A percentile compares a stretch with the other conserved stretches of the same genome.
Conservation (phyloP, 2,113 vertebrate species). For the Oxygymnocypris stewartii region DNA sequence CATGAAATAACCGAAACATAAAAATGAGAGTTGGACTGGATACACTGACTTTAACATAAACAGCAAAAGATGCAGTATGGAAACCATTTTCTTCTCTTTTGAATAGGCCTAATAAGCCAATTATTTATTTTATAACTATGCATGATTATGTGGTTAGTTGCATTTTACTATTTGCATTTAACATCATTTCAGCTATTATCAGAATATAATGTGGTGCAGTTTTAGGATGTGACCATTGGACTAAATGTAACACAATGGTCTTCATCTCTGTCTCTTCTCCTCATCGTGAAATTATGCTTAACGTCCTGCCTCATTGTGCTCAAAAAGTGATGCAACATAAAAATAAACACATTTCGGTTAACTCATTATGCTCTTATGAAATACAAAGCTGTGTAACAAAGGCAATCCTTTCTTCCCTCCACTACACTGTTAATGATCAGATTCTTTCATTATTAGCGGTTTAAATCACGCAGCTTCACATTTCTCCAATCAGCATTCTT, state of each 20-base stretch:
- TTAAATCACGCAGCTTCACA: not conserved
- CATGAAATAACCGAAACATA: too few species aligned
- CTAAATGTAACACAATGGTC: not conserved
- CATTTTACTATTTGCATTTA: too few species aligned
- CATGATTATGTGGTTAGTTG: too few species aligned
- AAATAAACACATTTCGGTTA: not conserved
- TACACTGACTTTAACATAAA: too few species aligned
- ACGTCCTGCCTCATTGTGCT: not conserved
- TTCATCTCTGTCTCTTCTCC: not conserved
- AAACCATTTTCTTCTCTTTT: too few species aligned
- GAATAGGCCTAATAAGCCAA: too few species aligned
- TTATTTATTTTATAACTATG: too few species aligned
- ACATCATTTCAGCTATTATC: not conserved
- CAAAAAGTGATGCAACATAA: not conserved
- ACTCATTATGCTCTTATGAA: not conserved
- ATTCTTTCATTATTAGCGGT: not conserved
- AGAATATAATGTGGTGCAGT: not conserved
- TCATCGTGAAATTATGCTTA: not conserved
- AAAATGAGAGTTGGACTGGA: too few species aligned
- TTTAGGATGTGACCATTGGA: too few species aligned
- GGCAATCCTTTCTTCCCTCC: not conserved
- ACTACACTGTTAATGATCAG: not conserved
- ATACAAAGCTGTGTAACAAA: not conserved
- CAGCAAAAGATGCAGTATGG: too few species aligned
- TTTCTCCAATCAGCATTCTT: slow-evolving; percentile 20